Conservation (phyloP, 2,797 vertebrate species). For the Eospalax fontanierii region DNA sequence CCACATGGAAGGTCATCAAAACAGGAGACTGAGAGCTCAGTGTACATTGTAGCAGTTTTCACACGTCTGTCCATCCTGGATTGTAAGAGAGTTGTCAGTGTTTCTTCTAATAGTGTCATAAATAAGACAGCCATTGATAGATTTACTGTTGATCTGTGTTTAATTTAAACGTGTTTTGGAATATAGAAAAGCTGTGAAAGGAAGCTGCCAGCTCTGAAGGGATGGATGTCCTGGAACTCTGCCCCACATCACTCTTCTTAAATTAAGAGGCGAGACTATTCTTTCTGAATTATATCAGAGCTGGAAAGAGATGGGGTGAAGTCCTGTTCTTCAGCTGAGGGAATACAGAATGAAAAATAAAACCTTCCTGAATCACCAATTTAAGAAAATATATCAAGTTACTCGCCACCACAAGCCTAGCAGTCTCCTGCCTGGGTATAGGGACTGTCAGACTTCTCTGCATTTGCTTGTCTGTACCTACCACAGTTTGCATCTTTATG, state of each 20-base stretch:
- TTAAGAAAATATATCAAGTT: conserved; percentile 68
- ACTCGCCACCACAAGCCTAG: background rate
- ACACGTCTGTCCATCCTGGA: conserved; percentile 57
- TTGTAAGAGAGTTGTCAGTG: conserved; percentile 63
- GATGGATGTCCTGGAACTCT: conserved; percentile 66
- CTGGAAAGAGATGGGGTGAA: conserved; percentile 64
- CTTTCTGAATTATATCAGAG: conserved; percentile 75
- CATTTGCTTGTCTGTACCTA: background rate
- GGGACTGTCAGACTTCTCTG: background rate
- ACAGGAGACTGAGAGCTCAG: background rate
- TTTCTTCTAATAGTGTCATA: conserved; percentile 64
- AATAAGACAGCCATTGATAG: conserved; percentile 78
- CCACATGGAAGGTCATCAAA: background rate
- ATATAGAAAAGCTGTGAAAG: conserved; percentile 69
- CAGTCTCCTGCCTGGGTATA: background rate
- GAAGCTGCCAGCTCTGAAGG: conserved; percentile 65
- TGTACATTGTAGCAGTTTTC: conserved; percentile 53
- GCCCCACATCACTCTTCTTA: conserved; percentile 77
- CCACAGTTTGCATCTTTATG: conserved; percentile 66
- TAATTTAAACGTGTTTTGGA: conserved; percentile 83
- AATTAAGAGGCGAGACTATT: conserved; percentile 78
- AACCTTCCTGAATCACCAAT: conserved; percentile 50
- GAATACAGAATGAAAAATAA: conserved; percentile 31
- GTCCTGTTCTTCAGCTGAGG: conserved; percentile 18
- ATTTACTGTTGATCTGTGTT: conserved; percentile 79